Evolutionary conservation across 2,113 vertebrate species (phyloP).

Genomic region (Pterophyllum scalare): DNA sequence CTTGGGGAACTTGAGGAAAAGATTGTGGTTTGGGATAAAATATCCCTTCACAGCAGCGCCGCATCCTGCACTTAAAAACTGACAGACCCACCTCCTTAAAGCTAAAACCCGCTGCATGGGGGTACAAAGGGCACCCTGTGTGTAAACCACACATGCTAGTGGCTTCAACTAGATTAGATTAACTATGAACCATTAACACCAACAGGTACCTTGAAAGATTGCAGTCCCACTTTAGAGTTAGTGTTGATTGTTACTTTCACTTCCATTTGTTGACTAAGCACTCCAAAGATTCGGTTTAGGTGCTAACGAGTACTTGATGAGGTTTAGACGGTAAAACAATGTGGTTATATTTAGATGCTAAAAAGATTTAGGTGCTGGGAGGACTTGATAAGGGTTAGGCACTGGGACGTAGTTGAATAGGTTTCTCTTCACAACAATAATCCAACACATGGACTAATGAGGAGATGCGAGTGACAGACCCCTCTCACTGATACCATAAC

Average conservation of each 20-base stretch:
- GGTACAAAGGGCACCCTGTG: not conserved
- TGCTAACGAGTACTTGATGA: too few species aligned
- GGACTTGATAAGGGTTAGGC: not conserved
- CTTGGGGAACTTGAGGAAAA: not conserved
- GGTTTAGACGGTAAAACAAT: not conserved
- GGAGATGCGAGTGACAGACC: not conserved
- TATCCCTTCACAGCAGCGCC: too few species aligned
- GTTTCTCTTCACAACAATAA: not conserved
- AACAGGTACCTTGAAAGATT: too few species aligned
- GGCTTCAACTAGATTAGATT: too few species aligned
- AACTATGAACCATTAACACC: too few species aligned
- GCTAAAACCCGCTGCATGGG: too few species aligned
- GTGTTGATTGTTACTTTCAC: too few species aligned
- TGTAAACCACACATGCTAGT: too few species aligned
- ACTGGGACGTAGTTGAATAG: not conserved
- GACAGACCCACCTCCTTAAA: too few species aligned
- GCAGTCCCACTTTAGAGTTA: too few species aligned
- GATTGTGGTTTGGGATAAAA: not conserved
- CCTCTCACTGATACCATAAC: not conserved
- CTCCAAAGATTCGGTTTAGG: not conserved
- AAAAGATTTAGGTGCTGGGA: too few species aligned
- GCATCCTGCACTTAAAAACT: not conserved
- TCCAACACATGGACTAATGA: not conserved
- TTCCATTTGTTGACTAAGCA: not conserved
- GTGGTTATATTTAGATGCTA: not conserved